Base-by-base conservation (phyloP, 37 sponge, comb jelly and placozoan genomes). In the Beroe ovata region DNA sequence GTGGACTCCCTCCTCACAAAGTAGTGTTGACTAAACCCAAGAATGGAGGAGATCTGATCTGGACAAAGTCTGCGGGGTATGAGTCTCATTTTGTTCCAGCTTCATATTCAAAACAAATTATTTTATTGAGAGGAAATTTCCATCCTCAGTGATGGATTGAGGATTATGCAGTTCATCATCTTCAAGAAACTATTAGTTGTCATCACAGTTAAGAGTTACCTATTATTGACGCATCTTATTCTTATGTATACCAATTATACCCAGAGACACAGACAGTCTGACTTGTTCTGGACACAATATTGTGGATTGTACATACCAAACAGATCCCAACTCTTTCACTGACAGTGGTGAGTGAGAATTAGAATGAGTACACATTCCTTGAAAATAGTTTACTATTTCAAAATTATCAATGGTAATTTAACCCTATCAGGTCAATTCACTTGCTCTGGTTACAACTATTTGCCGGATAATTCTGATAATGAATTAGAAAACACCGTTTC, bases 371-470 rank as follows among this genome's bases (percentile, higher is more conserved):
- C n/a, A n/a, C n/a, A n/a, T n/a, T n/a, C n/a, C n/a, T n/a, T n/a
- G n/a, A n/a, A n/a, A n/a, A n/a, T n/a, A n/a, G n/a, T n/a, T n/a
- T n/a, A n/a, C n/a, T n/a, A n/a, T n/a, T n/a, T n/a, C n/a, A n/a
- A n/a, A n/a, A n/a, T n/a, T n/a, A n/a, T n/a, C n/a, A n/a, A n/a
- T n/a, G n/a, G n/a, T n/a, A n/a, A n/a, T n/a, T n/a, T n/a, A n/a
- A n/a, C n/a, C n/a, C n/a, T n/a, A n/a, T n/a, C 69, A 66, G 69
- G 69, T 25, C 69, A 66, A 37, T 66, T 29, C 35, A 66, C 35
- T 2, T 66, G 69, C 16, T 34, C 36, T 32, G 69, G 69, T 2
- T 66, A 66, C 36, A 66, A 66, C 30, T 11, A 32, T 11, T 18
- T 66, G 8, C 69, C 69, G 29, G 54, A 47, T 16, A 37, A 30